Evolutionary conservation across 2,113 vertebrate species (phyloP).

Genomic region (Neotoma lepida): DNA sequence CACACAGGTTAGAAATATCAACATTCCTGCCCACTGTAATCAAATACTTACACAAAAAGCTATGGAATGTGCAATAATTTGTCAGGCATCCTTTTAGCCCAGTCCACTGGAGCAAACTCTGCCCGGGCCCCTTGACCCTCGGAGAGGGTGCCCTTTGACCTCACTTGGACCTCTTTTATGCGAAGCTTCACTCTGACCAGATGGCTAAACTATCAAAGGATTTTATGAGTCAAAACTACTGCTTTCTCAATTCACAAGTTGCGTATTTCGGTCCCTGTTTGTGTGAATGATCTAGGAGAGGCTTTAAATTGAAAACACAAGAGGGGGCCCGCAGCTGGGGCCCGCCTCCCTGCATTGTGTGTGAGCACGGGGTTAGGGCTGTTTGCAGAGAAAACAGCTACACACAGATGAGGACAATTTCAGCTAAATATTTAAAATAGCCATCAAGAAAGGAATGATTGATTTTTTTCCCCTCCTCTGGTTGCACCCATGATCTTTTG

Average conservation of each 20-base stretch:
- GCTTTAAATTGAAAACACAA: constrained; percentile 84
- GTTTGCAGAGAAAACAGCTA: constrained; percentile 86
- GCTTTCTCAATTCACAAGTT: constrained; percentile 89
- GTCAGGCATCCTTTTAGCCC: constrained; percentile 94
- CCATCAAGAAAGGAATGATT: constrained; percentile 80
- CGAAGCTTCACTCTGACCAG: constrained; percentile 94
- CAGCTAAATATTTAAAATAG: constrained; percentile 83
- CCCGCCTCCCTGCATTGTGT: constrained; percentile 76
- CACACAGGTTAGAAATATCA: constrained; percentile 84
- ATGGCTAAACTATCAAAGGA: constrained; percentile 99
- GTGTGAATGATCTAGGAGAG: constrained; percentile 84
- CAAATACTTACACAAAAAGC: constrained; percentile 89
- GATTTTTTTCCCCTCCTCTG: constrained; percentile 64
- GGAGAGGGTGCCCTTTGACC: constrained; percentile 95
- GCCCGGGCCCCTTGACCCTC: constrained; percentile 93
- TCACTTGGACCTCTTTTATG: constrained; percentile 96
- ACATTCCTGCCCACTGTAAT: constrained; percentile 91
- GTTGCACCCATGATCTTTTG: constrained; percentile 64
- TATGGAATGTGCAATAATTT: constrained; percentile 97
- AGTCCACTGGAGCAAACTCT: constrained; percentile 92
- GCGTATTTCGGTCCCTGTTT: constrained; percentile 92
- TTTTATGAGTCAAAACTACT: constrained; percentile 96
- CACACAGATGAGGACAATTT: constrained; percentile 84
- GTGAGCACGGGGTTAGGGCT: constrained; percentile 58
- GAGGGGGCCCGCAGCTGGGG: constrained; percentile 82